These are phyloP conservation scores for Lepidocyrtinus sp. DNA, from an alignment of 2,888 invertebrate genomes.

Conservation along the genomic window DNA sequence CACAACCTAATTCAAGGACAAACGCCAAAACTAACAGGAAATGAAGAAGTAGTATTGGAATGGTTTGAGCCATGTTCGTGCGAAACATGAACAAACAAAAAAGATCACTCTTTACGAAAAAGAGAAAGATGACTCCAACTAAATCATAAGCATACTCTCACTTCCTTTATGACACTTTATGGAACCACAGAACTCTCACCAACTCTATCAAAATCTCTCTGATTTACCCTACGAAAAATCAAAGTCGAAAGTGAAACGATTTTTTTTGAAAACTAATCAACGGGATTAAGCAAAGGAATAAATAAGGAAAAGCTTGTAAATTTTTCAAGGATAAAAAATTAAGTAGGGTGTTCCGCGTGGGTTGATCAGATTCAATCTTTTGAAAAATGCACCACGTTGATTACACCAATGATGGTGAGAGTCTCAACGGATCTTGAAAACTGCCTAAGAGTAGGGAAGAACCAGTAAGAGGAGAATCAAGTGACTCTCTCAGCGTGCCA, in stretches of 20 bases:
- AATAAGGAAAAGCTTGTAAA: not conserved
- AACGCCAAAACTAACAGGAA: not conserved
- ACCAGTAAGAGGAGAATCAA: not conserved
- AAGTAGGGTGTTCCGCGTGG: constrained; percentile 25
- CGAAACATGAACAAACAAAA: not conserved
- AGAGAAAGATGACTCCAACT: not conserved
- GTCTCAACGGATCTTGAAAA: not conserved
- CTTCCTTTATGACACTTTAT: not conserved
- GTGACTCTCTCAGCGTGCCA: not conserved
- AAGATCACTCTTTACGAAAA: not conserved
- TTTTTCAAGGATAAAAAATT: not conserved
- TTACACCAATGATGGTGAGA: not conserved
- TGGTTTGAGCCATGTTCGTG: not conserved
- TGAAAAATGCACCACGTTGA: not conserved
- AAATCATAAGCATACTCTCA: not conserved
- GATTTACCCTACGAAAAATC: not conserved
- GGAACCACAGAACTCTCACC: not conserved
- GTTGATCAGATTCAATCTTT: not conserved
- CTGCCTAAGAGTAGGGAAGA: not conserved
- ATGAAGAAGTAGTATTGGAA: not conserved
- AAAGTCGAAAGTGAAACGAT: not conserved
- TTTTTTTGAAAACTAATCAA: not conserved
- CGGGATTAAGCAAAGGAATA: not conserved
- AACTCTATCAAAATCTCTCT: too few relatives aligned
- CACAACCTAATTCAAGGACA: constrained; percentile 1